Conservation (phyloP, 2,888 invertebrate species). For the Perdita meconis region DNA sequence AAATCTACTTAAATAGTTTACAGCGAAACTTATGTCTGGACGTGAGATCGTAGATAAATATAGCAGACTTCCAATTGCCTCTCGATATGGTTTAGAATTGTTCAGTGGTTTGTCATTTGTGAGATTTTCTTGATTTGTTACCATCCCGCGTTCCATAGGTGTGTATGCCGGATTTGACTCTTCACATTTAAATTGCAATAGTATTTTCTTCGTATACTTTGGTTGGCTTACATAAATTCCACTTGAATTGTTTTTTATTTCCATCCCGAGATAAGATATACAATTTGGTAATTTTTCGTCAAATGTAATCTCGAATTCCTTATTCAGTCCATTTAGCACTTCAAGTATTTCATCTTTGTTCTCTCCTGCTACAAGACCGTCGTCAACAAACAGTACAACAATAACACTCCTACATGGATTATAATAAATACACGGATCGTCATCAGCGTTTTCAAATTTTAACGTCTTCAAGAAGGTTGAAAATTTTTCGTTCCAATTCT, state of each 20-base stretch:
- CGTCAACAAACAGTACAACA: slow-evolving; percentile 66
- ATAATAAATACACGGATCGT: slow-evolving; percentile 72
- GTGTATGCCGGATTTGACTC: slow-evolving; percentile 27
- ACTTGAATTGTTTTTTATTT: slow-evolving; percentile 57
- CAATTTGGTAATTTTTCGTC: slow-evolving; percentile 27
- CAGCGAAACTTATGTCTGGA: slow-evolving; percentile 74
- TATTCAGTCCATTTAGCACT: slow-evolving; percentile 50
- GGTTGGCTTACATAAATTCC: slow-evolving; percentile 72
- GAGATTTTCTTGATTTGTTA: slow-evolving; percentile 60
- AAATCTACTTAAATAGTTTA: slow-evolving; percentile 68
- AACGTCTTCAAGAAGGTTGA: slow-evolving; percentile 60
- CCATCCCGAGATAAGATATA: slow-evolving; percentile 70
- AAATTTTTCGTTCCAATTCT: slow-evolving; percentile 71
- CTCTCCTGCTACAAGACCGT: slow-evolving; percentile 64
- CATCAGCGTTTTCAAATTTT: slow-evolving; percentile 66
- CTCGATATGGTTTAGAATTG: slow-evolving; percentile 52
- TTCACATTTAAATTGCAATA: not conserved
- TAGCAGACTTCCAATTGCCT: slow-evolving; percentile 65
- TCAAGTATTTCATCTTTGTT: slow-evolving; percentile 51
- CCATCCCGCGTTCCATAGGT: slow-evolving; percentile 73
- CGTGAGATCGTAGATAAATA: slow-evolving; percentile 68
- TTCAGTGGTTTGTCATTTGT: slow-evolving; percentile 54
- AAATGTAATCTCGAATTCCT: slow-evolving; percentile 59
- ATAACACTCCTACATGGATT: slow-evolving; percentile 62
- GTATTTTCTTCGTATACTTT: slow-evolving; percentile 55